Conservation (phyloP, 37 sponge, comb jelly and placozoan genomes). For the Lycopodina hypogea region DNA sequence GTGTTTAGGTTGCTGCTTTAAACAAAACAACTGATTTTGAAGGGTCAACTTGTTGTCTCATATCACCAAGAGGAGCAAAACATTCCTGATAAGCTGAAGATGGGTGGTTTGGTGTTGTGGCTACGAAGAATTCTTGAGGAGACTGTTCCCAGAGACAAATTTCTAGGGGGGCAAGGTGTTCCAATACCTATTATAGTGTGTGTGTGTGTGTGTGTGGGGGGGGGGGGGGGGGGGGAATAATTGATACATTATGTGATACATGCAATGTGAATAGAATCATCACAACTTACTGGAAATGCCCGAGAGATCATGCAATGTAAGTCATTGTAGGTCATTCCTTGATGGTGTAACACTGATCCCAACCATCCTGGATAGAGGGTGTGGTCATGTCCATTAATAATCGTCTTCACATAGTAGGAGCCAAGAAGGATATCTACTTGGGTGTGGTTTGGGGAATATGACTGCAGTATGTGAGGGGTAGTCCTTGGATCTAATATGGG, state of each 20-base stretch:
- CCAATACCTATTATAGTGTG: background rate
- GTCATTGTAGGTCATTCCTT: constrained; percentile 41
- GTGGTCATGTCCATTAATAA: background rate
- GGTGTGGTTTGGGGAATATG: background rate
- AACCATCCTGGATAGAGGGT: constrained; percentile 41
- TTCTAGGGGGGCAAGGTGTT: background rate
- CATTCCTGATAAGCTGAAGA: background rate
- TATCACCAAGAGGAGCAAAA: background rate
- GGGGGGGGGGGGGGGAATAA: too few relatives aligned
- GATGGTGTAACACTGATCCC: constrained; percentile 18
- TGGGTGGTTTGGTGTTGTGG: background rate
- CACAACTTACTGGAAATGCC: constrained; percentile 1
- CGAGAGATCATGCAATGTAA: background rate
- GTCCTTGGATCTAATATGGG: constrained; percentile 6
- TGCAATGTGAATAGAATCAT: too few relatives aligned
- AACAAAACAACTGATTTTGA: background rate
- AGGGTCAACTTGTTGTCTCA: background rate
- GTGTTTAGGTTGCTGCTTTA: background rate
- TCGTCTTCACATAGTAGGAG: background rate
- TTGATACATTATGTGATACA: background rate
- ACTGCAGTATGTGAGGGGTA: background rate
- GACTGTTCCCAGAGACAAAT: background rate
- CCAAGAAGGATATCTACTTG: constrained; percentile 43
- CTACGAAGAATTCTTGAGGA: constrained; percentile 6
- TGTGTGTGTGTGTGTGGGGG: too few relatives aligned